Evolutionary conservation across 2,888 invertebrate species (phyloP).

Genomic region (Polymixis flavicincta): DNA sequence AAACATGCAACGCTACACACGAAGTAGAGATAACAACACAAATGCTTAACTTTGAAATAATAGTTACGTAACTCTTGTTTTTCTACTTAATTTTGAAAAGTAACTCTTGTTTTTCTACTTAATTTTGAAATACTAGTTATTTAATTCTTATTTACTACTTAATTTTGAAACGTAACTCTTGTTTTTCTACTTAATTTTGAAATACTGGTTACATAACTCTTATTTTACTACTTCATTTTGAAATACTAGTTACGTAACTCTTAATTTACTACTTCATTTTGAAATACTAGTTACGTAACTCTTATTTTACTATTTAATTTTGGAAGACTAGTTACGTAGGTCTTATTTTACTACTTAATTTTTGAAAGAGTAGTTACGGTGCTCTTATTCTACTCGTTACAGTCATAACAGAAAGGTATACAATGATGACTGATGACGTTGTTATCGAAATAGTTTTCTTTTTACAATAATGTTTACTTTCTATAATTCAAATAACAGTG

Average conservation of each 20-base stretch:
- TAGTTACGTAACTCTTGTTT: neutral
- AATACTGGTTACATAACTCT: too few relatives aligned
- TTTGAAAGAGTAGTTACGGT: neutral
- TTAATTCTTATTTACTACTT: too few relatives aligned
- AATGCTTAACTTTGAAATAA: neutral
- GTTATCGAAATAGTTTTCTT: neutral
- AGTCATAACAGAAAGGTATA: too few relatives aligned
- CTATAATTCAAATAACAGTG: neutral
- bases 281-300: neutral
- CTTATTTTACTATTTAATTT: neutral
- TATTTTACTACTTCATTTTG: too few relatives aligned
- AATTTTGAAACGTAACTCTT: too few relatives aligned
- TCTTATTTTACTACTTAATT: neutral
- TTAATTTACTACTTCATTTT: neutral
- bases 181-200: too few relatives aligned
- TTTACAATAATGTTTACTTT: neutral
- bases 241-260: too few relatives aligned
- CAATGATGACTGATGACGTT: neutral
- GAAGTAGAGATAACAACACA: neutral
- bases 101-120: too few relatives aligned
- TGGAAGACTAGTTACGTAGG: neutral
- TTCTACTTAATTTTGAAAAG: too few relatives aligned
- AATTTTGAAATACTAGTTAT: too few relatives aligned
- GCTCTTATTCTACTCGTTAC: neutral
- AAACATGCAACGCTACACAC: constrained; percentile 37